Conservation (phyloP, 2,888 invertebrate genomes). For the Andrena chrysosceles region DNA sequence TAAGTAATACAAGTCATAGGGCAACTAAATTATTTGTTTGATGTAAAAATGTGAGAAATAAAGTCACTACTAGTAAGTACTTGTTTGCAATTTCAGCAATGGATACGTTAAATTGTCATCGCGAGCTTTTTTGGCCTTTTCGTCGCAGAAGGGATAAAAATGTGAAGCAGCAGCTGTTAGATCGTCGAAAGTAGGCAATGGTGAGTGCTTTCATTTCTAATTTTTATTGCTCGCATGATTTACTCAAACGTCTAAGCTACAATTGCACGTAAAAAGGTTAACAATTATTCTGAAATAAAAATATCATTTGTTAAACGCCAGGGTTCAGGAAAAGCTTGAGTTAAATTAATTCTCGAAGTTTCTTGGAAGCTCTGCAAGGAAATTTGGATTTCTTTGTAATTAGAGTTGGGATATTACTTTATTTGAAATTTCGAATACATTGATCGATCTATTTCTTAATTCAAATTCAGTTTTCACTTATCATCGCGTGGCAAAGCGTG, state of each 20-base stretch:
- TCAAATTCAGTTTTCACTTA: too few relatives aligned
- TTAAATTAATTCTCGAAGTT: neutral
- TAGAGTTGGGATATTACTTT: too few relatives aligned
- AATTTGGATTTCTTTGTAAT: too few relatives aligned
- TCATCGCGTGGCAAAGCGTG: too few relatives aligned
- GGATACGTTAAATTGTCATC: neutral
- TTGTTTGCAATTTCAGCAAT: neutral
- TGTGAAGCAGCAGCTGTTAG: too few relatives aligned
- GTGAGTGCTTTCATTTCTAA: constrained; percentile 10
- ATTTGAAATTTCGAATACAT: too few relatives aligned
- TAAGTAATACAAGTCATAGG: neutral
- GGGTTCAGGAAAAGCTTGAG: neutral
- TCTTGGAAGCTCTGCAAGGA: too few relatives aligned
- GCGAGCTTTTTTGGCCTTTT: neutral
- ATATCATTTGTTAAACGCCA: neutral
- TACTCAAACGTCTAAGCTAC: neutral
- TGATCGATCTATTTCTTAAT: too few relatives aligned
- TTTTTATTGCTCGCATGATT: neutral
- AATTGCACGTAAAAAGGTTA: neutral
- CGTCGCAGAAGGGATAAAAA: neutral
- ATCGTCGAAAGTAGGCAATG: neutral
- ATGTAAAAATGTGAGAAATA: neutral
- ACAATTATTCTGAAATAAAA: neutral
- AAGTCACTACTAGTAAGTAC: neutral
- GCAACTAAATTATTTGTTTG: neutral